phyloP scores from a whole-genome alignment of 1,140 invertebrate species.

The Drosophila ficusphila region DNA sequence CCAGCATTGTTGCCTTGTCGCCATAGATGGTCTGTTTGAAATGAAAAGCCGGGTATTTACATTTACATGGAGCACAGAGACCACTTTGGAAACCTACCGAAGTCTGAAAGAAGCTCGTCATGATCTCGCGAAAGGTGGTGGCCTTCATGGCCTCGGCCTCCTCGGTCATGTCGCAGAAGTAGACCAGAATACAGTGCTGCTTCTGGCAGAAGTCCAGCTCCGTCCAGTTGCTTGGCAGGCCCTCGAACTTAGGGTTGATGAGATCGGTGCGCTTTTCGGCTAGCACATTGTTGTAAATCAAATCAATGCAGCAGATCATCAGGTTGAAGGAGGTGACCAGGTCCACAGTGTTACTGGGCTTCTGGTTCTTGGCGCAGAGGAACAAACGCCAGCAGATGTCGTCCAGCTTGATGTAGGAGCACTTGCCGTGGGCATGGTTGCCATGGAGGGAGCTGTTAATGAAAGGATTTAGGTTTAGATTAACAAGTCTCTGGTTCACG shows the following conservation, averaged over 20 bases:
- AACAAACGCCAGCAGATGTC: slow-evolving; percentile 97
- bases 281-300: slow-evolving; percentile 94
- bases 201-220: slow-evolving; percentile 88
- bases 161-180: slow-evolving; percentile 92
- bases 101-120: slow-evolving; percentile 92
- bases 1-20: slow-evolving; percentile 87
- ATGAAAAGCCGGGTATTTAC: neutral
- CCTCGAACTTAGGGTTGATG: slow-evolving; percentile 93
- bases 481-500: neutral
- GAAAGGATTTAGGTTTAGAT: slow-evolving; percentile 53
- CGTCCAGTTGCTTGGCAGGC: slow-evolving; percentile 90
- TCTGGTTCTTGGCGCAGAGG: slow-evolving; percentile 94
- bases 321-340: slow-evolving; percentile 97
- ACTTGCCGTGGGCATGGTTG: slow-evolving; percentile 49
- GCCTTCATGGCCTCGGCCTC: slow-evolving; percentile 97
- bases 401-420: slow-evolving; percentile 91
- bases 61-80: no score
- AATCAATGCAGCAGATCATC: slow-evolving; percentile 94
- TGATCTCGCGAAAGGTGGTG: slow-evolving; percentile 89
- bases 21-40: slow-evolving; percentile 63
- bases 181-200: slow-evolving; percentile 92
- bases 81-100: slow-evolving; percentile 85
- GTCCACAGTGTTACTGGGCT: slow-evolving; percentile 93
- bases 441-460: slow-evolving; percentile 87
- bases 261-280: slow-evolving; percentile 92